Percentiles rank a stretch among this genome's conserved stretches.
Conservation (phyloP, 2,888 invertebrate species). For the Luperina nickerlii region DNA sequence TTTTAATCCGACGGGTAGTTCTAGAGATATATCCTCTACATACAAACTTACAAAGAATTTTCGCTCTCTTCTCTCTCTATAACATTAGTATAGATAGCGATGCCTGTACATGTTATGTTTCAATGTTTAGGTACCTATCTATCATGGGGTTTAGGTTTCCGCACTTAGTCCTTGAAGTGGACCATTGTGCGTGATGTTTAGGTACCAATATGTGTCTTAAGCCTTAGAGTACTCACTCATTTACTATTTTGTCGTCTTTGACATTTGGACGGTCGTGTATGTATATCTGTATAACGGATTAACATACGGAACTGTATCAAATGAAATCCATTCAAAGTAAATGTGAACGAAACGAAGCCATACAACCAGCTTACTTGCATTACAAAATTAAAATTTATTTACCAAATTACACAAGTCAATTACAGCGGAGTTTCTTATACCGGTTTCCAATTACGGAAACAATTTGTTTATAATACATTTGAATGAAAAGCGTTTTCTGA, state of each 20-base stretch:
- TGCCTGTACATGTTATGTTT: background rate
- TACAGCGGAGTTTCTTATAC: conserved; percentile 26
- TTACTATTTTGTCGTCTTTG: background rate
- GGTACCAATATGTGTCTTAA: background rate
- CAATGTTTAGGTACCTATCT: background rate
- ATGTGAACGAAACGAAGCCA: conserved; percentile 12
- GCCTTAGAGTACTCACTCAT: background rate
- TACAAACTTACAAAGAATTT: too few relatives aligned
- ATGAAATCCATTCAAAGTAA: conserved; percentile 27
- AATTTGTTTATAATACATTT: conserved; percentile 38
- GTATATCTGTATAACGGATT: background rate
- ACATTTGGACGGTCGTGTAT: background rate
- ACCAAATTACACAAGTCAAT: conserved; percentile 47
- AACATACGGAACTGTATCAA: background rate
- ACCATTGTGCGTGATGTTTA: too few relatives aligned
- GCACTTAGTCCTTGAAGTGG: too few relatives aligned
- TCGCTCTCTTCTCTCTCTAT: too few relatives aligned
- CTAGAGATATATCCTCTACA: too few relatives aligned
- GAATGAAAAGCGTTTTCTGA: conserved; percentile 19
- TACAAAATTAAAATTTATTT: conserved; percentile 34
- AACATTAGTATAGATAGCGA: too few relatives aligned
- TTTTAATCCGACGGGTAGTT: too few relatives aligned
- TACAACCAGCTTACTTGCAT: conserved; percentile 26
- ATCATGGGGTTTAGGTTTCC: too few relatives aligned
- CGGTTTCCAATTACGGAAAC: conserved; percentile 41